Conservation (phyloP, 2,888 invertebrate species). For the Scrobipalpa atriplicella region DNA sequence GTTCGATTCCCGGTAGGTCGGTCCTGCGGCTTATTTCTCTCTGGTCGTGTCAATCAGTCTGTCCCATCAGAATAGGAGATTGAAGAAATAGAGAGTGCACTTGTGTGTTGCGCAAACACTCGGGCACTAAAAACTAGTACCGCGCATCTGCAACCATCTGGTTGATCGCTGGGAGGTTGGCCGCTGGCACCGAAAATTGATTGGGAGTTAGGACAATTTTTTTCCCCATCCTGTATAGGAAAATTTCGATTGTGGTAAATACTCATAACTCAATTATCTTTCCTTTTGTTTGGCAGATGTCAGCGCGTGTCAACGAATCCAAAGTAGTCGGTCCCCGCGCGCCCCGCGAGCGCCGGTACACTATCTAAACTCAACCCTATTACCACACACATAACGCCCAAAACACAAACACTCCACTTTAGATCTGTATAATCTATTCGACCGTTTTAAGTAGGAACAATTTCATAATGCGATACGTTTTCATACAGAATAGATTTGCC, state of each 20-base stretch:
- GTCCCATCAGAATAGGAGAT: too few species aligned
- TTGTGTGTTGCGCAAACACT: too few species aligned
- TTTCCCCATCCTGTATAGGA: too few species aligned
- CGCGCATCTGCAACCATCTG: too few species aligned
- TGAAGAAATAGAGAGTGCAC: too few species aligned
- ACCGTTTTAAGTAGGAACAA: not conserved
- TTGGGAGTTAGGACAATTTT: too few species aligned
- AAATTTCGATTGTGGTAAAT: not conserved
- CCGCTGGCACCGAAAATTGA: too few species aligned
- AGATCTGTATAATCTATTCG: not conserved
- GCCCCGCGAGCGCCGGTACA: conserved; percentile 57
- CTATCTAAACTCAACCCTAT: conserved; percentile 48
- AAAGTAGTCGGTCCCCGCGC: conserved; percentile 45
- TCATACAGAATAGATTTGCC: not conserved
- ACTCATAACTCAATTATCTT: not conserved
- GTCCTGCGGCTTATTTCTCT: too few species aligned
- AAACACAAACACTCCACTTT: not conserved
- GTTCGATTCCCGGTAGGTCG: too few species aligned
- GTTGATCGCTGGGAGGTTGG: too few species aligned
- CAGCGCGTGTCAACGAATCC: conserved; percentile 61
- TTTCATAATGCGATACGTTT: conserved; percentile 1
- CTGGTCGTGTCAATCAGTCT: too few species aligned
- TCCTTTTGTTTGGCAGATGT: conserved; percentile 47
- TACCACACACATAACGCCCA: not conserved
- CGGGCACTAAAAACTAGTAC: too few species aligned